Evolutionary conservation across 2,113 vertebrate species (phyloP).

Genomic region (Tichodroma muraria): DNA sequence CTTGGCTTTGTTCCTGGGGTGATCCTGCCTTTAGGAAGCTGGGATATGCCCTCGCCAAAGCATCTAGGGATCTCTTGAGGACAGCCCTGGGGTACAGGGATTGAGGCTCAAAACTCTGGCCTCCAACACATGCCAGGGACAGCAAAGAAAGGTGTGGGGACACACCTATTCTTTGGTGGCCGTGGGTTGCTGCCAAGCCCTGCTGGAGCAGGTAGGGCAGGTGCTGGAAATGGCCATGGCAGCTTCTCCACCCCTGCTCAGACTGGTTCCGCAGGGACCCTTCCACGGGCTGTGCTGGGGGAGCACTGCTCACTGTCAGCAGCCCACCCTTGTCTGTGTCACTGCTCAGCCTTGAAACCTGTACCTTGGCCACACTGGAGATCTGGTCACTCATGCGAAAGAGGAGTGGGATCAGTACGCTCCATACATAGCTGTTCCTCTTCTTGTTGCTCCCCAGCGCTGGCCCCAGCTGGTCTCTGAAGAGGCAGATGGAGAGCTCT

Average conservation of each 20-base stretch:
- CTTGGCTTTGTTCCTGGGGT: neutral
- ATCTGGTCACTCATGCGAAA: neutral
- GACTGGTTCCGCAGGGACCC: neutral
- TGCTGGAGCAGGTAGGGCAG: neutral
- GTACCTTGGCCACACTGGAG: neutral
- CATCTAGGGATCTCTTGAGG: neutral
- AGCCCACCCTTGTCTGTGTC: neutral
- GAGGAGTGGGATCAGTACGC: neutral
- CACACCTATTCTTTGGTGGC: neutral
- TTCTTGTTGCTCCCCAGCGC: neutral
- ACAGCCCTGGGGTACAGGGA: neutral
- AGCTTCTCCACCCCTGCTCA: neutral
- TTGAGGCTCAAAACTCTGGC: neutral
- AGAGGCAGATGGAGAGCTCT: neutral
- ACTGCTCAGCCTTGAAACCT: neutral
- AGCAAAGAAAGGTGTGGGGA: neutral
- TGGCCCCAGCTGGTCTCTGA: neutral
- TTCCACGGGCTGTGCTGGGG: neutral
- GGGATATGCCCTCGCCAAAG: neutral
- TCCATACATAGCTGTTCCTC: neutral
- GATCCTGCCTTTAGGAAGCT: neutral
- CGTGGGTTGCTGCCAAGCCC: neutral
- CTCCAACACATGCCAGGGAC: accelerated
- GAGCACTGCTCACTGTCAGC: neutral
- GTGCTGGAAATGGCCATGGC: neutral